phyloP scores from a whole-genome alignment of 2,888 invertebrate species.

The Isoperla grammatica region DNA sequence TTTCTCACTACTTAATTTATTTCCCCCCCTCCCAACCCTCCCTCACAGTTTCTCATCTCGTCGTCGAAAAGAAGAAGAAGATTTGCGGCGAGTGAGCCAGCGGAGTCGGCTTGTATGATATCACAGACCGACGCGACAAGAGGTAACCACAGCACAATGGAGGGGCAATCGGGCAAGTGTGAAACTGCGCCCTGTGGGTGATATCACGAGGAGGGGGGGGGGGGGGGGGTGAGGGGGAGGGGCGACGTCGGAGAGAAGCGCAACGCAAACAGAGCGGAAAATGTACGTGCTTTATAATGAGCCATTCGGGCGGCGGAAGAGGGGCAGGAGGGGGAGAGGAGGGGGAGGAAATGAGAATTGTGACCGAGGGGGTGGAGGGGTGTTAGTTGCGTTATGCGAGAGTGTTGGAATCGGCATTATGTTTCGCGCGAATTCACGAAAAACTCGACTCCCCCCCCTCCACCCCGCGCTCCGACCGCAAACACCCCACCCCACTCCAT shows the following conservation, averaged over 20 bases:
- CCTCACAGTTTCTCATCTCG: too few species aligned
- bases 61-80: too few species aligned
- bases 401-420: slow-evolving; percentile 40
- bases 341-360: slow-evolving; percentile 31
- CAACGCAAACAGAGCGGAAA: slow-evolving; percentile 30
- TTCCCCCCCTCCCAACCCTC: too few species aligned
- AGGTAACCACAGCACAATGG: not conserved
- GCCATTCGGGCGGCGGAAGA: slow-evolving; percentile 30
- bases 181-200: slow-evolving; percentile 19
- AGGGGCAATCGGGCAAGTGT: slow-evolving; percentile 3
- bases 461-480: too few species aligned
- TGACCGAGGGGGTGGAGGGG: slow-evolving; percentile 25
- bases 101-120: not conserved
- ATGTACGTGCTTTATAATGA: slow-evolving; percentile 39
- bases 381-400: slow-evolving; percentile 40
- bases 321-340: slow-evolving; percentile 21
- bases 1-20: too few species aligned
- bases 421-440: too few species aligned
- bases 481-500: too few species aligned
- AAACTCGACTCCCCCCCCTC: too few species aligned
- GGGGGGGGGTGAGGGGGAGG: slow-evolving; percentile 27
- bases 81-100: too few species aligned
- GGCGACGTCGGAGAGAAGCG: slow-evolving; percentile 32
- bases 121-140: not conserved
- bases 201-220: slow-evolving; percentile 25